Evolutionary conservation across 2,113 vertebrate genomes (phyloP), one percentile per base, ranked within the genome.

Genomic region (Enhydra lutris): DNA sequence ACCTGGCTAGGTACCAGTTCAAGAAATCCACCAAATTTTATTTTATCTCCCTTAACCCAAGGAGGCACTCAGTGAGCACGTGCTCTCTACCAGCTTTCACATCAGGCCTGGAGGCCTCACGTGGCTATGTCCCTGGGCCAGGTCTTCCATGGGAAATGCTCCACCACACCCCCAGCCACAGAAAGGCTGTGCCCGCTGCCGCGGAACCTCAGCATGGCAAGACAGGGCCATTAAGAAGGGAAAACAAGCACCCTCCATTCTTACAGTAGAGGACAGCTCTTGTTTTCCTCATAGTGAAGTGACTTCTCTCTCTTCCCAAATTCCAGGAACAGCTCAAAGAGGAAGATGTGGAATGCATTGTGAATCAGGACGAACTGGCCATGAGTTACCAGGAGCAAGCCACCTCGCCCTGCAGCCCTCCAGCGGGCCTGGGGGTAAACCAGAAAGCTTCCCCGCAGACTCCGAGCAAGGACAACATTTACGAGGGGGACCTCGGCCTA

Each of bases 401-500:
- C 23, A 76, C 98, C 7, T 97, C 93, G 4, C 97, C 93, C 9
- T 11, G 15, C 42, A 45, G 96, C 57, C 91, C 78, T 34, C 81
- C 95, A 14, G 6, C 42, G 0, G 97, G 76, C 78, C 79, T 67
- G 57, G 89, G 24, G 47, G 89, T 95, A 89, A 89, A 88, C 21
- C 86, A 78, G 52, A 95, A 94, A 65, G 7, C 59, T 11, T 97
- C 97, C 11, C 80, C 61, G 4, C 97, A 97, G 91, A 39, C 95
- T 78, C 93, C 96, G 42, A 57, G 95, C 95, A 98, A 97, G 82
- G 98, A 99, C 95, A 99, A 99, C 73, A 97, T 99, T 94, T 87
- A 98, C 0, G 99, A 99, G 97, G 99, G 99, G 95, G 99, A 99
- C 55, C 98, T 99, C 1, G 99, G 98, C 81, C 96, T 99, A 63